Evolutionary conservation across 2,888 invertebrate species (phyloP).

Genomic region (Mythimna pallens): DNA sequence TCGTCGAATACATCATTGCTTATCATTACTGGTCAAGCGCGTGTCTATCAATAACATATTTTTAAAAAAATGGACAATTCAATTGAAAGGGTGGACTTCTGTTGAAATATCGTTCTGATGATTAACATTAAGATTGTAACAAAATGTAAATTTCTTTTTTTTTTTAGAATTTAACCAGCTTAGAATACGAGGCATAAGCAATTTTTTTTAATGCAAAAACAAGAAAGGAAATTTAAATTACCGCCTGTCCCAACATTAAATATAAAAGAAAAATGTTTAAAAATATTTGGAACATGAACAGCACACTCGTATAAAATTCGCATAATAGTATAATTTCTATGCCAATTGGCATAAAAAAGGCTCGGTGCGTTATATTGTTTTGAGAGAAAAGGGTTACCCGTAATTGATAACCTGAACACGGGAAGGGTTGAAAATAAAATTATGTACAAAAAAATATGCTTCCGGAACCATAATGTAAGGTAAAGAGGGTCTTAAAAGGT

Average conservation of each 20-base stretch:
- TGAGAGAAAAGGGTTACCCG: slow-evolving; percentile 63
- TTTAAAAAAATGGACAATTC: not conserved
- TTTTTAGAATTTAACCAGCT: not conserved
- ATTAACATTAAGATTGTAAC: not conserved
- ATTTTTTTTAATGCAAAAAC: slow-evolving; percentile 4
- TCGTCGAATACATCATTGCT: no score
- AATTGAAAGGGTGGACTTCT: not conserved
- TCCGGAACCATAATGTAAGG: slow-evolving; percentile 54
- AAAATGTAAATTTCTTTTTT: not conserved
- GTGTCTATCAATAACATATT: no score
- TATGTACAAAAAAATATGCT: slow-evolving; percentile 65
- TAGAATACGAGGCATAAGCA: not conserved
- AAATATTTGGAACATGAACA: slow-evolving; percentile 47
- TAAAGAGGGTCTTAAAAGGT: slow-evolving; percentile 50
- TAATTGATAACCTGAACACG: slow-evolving; percentile 67
- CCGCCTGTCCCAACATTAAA: slow-evolving; percentile 18
- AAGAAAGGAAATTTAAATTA: slow-evolving; percentile 43
- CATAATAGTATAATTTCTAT: slow-evolving; percentile 70
- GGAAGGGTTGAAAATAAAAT: slow-evolving; percentile 66
- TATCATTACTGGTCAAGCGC: no score
- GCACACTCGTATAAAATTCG: slow-evolving; percentile 61
- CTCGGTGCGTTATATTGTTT: slow-evolving; percentile 66
- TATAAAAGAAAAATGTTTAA: slow-evolving; percentile 32
- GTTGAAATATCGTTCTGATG: not conserved
- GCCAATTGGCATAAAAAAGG: slow-evolving; percentile 64